A percentile compares a stretch with the other conserved stretches of the same genome.
Evolutionary conservation across 2,113 vertebrate species (phyloP).

Genomic region (Ceratotherium simum): DNA sequence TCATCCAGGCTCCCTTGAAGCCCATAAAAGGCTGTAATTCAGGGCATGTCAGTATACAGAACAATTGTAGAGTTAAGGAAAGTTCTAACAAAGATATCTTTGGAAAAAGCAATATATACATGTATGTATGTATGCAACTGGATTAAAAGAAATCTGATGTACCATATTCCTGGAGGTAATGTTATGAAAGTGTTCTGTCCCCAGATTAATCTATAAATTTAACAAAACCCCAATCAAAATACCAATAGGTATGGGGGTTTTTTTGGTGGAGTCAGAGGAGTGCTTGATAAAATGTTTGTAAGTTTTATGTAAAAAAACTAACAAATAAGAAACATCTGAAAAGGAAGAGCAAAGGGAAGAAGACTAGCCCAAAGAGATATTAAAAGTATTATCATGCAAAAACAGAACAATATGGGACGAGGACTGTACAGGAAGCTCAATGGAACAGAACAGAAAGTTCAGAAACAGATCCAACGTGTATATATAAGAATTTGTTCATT

Average conservation of each 20-base stretch:
- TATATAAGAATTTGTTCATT: not conserved
- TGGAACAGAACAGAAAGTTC: not conserved
- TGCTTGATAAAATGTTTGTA: not conserved
- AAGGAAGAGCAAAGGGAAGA: not conserved
- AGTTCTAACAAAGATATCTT: not conserved
- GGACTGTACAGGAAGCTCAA: not conserved
- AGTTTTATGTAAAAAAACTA: constrained; percentile 5
- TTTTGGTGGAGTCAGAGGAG: not conserved
- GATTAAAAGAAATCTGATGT: not conserved
- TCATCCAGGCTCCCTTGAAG: not conserved
- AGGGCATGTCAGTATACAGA: not conserved
- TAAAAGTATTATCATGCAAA: not conserved
- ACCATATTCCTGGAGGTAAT: not conserved
- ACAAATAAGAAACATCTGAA: not conserved
- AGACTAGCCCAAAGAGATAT: not conserved
- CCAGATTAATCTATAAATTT: constrained; percentile 28
- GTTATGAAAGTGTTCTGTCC: not conserved
- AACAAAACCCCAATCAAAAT: not conserved
- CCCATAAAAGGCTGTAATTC: not conserved
- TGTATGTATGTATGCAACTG: not conserved
- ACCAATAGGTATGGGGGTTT: not conserved
- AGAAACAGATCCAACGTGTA: not conserved
- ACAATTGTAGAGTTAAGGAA: not conserved
- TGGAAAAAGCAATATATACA: not conserved
- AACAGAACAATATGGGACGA: not conserved